A percentile compares a stretch with the other conserved stretches of the same genome.
These are phyloP conservation scores for Drosophila hawaiiensis DNA, from an alignment of 2,888 invertebrate genomes.

Conservation along the genomic window DNA sequence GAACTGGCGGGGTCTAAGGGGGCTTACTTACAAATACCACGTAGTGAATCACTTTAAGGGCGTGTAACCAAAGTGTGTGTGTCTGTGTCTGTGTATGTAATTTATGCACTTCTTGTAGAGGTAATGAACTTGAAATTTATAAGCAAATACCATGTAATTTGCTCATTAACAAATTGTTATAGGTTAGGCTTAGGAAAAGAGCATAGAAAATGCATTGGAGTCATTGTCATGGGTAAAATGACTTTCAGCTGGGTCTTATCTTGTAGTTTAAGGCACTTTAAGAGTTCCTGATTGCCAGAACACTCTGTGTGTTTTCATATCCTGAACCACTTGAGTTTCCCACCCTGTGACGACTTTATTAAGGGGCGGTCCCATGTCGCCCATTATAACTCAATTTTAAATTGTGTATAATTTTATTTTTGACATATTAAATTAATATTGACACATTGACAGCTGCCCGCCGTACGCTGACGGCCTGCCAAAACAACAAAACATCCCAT, in stretches of 20 bases:
- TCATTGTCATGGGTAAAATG: slow-evolving; percentile 23
- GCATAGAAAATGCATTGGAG: slow-evolving; percentile 8
- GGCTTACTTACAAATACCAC: slow-evolving; percentile 24
- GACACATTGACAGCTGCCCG: slow-evolving; percentile 78
- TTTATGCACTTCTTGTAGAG: slow-evolving; percentile 45
- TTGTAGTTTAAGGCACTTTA: slow-evolving; percentile 1
- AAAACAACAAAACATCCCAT: slow-evolving; percentile 59
- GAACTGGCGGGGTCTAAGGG: slow-evolving; percentile 8
- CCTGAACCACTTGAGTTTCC: slow-evolving; percentile 44
- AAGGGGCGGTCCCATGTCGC: slow-evolving; percentile 34
- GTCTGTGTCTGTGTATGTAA: slow-evolving; percentile 16
- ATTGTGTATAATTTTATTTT: slow-evolving; percentile 72
- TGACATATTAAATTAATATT: slow-evolving; percentile 80
- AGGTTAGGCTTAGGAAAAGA: slow-evolving; percentile 17
- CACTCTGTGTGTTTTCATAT: slow-evolving; percentile 1
- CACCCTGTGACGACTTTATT: slow-evolving; percentile 34
- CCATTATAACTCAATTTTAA: slow-evolving; percentile 71
- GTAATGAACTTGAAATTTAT: slow-evolving; percentile 57
- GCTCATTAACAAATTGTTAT: slow-evolving; percentile 71
- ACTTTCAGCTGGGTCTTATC: slow-evolving; percentile 25
- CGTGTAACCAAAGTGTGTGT: slow-evolving; percentile 44
- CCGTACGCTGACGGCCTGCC: slow-evolving; percentile 46
- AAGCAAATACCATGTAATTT: slow-evolving; percentile 69
- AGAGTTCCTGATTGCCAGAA: slow-evolving; percentile 26
- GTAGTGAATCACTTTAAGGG: slow-evolving; percentile 59